Conservation (phyloP, 2,888 invertebrate genomes). For the Octodonta nipae region DNA sequence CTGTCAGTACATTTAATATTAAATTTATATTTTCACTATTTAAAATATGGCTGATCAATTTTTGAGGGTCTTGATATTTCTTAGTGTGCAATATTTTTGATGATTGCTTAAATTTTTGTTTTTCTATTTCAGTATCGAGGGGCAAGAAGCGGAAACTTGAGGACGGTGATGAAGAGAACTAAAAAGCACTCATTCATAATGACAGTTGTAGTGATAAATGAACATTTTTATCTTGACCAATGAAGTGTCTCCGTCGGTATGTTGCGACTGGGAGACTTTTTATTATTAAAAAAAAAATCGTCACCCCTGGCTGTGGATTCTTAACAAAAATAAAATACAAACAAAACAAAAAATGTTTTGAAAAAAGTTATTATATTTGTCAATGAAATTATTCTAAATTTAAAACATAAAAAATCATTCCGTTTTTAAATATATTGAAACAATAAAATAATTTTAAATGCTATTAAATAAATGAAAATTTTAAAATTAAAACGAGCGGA, state of each 20-base stretch:
- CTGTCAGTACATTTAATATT: too few species aligned
- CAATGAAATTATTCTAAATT: too few species aligned
- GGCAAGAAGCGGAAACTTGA: constrained; percentile 63
- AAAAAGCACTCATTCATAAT: constrained; percentile 11
- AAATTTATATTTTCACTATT: too few species aligned
- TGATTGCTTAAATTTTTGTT: constrained; percentile 4
- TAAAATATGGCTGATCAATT: too few species aligned
- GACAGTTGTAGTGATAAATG: constrained; percentile 20
- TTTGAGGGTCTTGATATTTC: too few species aligned
- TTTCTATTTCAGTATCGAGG: constrained; percentile 40
- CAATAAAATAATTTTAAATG: constrained; percentile 1
- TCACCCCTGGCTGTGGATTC: constrained; percentile 27
- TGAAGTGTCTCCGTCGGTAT: constrained; percentile 24
- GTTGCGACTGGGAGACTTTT: constrained; percentile 23
- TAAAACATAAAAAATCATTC: too few species aligned
- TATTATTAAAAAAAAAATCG: constrained; percentile 9
- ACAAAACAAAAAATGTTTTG: constrained; percentile 2
- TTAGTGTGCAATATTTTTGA: too few species aligned
- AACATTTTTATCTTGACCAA: constrained; percentile 24
- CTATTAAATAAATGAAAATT: neutral
- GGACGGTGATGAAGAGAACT: constrained; percentile 41
- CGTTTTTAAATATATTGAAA: too few species aligned
- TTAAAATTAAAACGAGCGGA: neutral
- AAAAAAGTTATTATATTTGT: too few species aligned
- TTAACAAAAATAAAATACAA: constrained; percentile 20